phyloP scores from a whole-genome alignment of 2,888 invertebrate genomes.

The Eustalomyia histrio region DNA sequence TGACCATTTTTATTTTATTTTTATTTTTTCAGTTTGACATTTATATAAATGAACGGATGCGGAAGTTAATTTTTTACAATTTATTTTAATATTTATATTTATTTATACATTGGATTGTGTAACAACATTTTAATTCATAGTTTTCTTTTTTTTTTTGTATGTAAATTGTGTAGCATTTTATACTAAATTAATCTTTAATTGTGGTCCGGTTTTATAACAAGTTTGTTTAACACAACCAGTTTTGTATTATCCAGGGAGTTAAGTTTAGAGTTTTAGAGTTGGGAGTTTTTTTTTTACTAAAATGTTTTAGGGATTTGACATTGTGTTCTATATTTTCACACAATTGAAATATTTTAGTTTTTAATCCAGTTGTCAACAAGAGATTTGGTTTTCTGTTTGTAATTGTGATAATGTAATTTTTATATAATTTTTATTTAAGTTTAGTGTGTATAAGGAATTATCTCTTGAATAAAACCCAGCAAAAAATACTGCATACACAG shows the following conservation, averaged over 20 bases:
- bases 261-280: conserved; percentile 22
- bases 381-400: not conserved
- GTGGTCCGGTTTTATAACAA: conserved; percentile 47
- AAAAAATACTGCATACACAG: no score
- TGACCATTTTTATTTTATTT: conserved; percentile 10
- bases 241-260: conserved; percentile 19
- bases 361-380: not conserved
- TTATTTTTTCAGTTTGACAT: conserved; percentile 43
- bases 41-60: conserved; percentile 64
- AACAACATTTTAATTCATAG: conserved; percentile 49
- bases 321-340: not conserved
- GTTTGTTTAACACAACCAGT: conserved; percentile 46
- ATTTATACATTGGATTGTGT: conserved; percentile 46
- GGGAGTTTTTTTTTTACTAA: not conserved
- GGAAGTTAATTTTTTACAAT: conserved; percentile 64
- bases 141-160: conserved; percentile 20
- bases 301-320: not conserved
- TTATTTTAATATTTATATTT: conserved; percentile 48
- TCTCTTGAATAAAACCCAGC: no score
- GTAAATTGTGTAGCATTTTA: conserved; percentile 18
- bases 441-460: not conserved
- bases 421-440: conserved; percentile 2
- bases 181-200: conserved; percentile 63
- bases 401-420: not conserved
- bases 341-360: not conserved